Evolutionary conservation across 2,888 invertebrate genomes (phyloP).

Genomic region (Drosophila greeni): DNA sequence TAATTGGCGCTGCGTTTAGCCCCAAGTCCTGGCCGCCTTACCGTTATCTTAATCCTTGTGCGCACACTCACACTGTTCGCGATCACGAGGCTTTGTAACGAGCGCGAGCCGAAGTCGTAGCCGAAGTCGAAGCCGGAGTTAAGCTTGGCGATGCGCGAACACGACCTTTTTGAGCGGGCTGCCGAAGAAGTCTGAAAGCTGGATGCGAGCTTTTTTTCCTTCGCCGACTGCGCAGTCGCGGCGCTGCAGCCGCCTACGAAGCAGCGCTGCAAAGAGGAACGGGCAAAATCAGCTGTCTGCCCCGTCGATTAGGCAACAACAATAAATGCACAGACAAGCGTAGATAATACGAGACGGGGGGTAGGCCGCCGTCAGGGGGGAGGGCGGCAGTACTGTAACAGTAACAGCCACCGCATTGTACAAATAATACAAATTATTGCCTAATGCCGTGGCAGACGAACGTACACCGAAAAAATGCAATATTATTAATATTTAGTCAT

Average conservation of each 20-base stretch:
- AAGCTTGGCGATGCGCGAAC: constrained; percentile 48
- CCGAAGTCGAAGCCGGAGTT: constrained; percentile 22
- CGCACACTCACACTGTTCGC: constrained; percentile 36
- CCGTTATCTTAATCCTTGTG: constrained; percentile 31
- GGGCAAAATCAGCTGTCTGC: constrained; percentile 58
- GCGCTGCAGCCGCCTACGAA: constrained; percentile 17
- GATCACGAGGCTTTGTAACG: constrained; percentile 10
- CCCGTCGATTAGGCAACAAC: constrained; percentile 69
- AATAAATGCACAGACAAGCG: constrained; percentile 60
- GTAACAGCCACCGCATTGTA: constrained; percentile 68
- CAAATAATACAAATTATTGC: constrained; percentile 69
- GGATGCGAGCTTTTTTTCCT: constrained; percentile 37
- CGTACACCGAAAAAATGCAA: constrained; percentile 10
- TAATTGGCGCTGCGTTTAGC: constrained; percentile 18
- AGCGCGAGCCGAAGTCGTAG: constrained; percentile 30
- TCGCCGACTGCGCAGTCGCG: constrained; percentile 44
- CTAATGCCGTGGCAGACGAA: constrained; percentile 58
- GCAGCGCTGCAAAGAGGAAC: constrained; percentile 37
- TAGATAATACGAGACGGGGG: constrained; percentile 56
- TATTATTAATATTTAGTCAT: not conserved
- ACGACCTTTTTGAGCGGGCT: constrained; percentile 79
- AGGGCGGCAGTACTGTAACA: constrained; percentile 49
- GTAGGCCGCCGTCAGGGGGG: not conserved
- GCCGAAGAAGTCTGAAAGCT: constrained; percentile 79
- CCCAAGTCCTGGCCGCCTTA: constrained; percentile 46